phyloP scores from a whole-genome alignment of 2,888 invertebrate species.

The Leptopterna dolabrata region DNA sequence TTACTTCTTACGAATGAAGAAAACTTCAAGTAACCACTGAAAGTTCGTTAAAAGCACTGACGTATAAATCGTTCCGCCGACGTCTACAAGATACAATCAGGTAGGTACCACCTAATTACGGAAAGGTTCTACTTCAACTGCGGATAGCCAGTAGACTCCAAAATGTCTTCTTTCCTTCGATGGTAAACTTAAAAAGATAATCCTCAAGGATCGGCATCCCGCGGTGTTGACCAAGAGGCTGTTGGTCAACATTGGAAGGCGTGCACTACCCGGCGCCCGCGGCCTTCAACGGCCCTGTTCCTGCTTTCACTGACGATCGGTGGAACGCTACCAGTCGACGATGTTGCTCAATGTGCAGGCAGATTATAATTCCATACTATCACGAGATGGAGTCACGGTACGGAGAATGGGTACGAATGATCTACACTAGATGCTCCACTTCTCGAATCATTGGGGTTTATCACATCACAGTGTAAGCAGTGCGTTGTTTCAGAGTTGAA shows the following conservation, averaged over 20 bases:
- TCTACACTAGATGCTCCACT: slow-evolving; percentile 7
- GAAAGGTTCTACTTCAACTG: not conserved
- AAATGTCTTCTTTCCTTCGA: not conserved
- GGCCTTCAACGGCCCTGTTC: slow-evolving; percentile 6
- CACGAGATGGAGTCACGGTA: not conserved
- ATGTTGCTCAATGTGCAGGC: not conserved
- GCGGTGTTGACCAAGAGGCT: not conserved
- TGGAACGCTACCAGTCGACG: not conserved
- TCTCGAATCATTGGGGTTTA: not conserved
- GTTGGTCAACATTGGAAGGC: slow-evolving; percentile 22
- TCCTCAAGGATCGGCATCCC: not conserved
- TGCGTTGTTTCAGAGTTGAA: not conserved
- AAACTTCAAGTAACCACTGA: no score
- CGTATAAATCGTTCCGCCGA: no score
- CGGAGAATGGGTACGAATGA: not conserved
- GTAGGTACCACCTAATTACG: no score
- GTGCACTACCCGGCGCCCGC: slow-evolving; percentile 19
- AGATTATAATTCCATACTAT: slow-evolving; percentile 3
- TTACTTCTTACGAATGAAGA: no score
- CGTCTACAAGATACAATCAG: no score
- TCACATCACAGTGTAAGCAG: not conserved
- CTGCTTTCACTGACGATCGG: slow-evolving; percentile 19
- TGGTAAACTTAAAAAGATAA: not conserved
- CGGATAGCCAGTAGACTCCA: not conserved
- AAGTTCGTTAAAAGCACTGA: no score